These are phyloP conservation scores for Cyrtorhinus lividipennis DNA, from an alignment of 1,140 invertebrate species.

Conservation along the genomic window DNA sequence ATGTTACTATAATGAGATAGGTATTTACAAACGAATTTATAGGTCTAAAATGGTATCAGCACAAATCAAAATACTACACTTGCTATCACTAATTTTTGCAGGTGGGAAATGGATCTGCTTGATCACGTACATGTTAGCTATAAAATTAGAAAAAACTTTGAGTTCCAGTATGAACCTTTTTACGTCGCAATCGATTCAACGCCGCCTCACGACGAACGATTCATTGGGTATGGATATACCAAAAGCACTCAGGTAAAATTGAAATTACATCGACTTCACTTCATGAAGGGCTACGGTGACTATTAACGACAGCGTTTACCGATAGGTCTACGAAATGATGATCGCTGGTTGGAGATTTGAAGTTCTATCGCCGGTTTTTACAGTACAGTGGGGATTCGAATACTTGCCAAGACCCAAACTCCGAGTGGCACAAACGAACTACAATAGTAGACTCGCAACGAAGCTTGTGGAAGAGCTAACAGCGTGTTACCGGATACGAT, in stretches of 20 bases:
- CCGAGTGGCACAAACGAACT: no score
- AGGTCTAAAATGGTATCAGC: not conserved
- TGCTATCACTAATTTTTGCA: constrained; percentile 23
- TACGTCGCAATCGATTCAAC: constrained; percentile 70
- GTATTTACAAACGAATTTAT: not conserved
- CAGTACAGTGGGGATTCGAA: constrained; percentile 78
- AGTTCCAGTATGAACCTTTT: constrained; percentile 86
- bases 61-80: not conserved
- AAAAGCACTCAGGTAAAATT: constrained; percentile 74
- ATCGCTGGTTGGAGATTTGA: constrained; percentile 76
- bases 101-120: constrained; percentile 35
- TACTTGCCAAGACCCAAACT: no score
- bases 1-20: no score
- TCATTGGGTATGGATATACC: constrained; percentile 88
- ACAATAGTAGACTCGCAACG: no score
- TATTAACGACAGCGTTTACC: not conserved
- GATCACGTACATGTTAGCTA: constrained; percentile 57
- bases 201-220: constrained; percentile 78
- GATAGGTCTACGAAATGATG: constrained; percentile 84
- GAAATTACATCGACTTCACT: not conserved
- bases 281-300: not conserved
- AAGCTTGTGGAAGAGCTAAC: no score
- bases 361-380: constrained; percentile 78
- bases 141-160: constrained; percentile 69
- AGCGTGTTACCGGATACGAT: no score